Conservation (phyloP, 2,888 invertebrate species). For the Thysanoteuthis rhombus region DNA sequence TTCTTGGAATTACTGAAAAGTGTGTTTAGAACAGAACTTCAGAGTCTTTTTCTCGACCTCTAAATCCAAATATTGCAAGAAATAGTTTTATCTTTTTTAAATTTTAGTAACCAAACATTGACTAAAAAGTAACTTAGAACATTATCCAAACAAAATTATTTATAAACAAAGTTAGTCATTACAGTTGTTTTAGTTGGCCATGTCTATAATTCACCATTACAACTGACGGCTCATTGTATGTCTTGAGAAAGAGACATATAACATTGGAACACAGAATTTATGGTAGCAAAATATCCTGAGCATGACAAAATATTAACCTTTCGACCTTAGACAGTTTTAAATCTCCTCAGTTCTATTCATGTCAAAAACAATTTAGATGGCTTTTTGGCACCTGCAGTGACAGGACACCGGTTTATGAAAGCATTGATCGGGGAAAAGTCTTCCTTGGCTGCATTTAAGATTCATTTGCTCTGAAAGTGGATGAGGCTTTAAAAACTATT, state of each 20-base stretch:
- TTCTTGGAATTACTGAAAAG: no score
- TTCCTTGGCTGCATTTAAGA: not conserved
- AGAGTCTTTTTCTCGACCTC: not conserved
- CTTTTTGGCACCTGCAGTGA: not conserved
- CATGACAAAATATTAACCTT: conserved; percentile 12
- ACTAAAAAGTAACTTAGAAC: not conserved
- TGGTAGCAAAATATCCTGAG: not conserved
- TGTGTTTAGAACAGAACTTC: no score
- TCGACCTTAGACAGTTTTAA: not conserved
- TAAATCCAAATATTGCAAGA: not conserved
- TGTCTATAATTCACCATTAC: not conserved
- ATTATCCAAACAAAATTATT: not conserved
- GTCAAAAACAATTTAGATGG: conserved; percentile 12
- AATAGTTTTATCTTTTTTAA: not conserved
- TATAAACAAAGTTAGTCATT: not conserved
- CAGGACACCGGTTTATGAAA: not conserved
- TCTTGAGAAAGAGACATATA: not conserved
- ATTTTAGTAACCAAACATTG: not conserved
- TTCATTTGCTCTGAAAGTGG: not conserved
- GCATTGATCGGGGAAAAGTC: not conserved
- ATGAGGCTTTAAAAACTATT: not conserved
- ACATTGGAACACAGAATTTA: not conserved
- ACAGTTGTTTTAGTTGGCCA: not conserved
- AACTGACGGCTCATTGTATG: not conserved
- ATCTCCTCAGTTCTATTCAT: not conserved